These are phyloP conservation scores for Eledona agricola DNA, from an alignment of 2,888 invertebrate species.

Conservation along the genomic window DNA sequence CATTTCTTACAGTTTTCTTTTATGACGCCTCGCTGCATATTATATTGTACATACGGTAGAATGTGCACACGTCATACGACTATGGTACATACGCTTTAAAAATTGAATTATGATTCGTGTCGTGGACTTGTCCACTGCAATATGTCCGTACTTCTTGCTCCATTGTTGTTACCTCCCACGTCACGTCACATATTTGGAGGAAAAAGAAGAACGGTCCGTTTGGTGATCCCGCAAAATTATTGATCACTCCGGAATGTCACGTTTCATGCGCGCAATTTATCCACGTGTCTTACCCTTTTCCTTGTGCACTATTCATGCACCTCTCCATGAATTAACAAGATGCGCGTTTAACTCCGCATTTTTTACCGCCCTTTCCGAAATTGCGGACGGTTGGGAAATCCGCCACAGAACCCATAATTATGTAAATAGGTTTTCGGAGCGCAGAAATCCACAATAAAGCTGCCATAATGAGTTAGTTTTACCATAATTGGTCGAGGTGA, in stretches of 20 bases:
- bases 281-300: conserved; percentile 34
- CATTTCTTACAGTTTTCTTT: conserved; percentile 23
- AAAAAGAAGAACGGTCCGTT: conserved; percentile 30
- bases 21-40: conserved; percentile 34
- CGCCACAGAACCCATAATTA: conserved; percentile 26
- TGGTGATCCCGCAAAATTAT: conserved; percentile 40
- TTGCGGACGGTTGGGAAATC: conserved; percentile 29
- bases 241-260: conserved; percentile 38
- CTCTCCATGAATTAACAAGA: conserved; percentile 17
- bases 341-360: conserved; percentile 1
- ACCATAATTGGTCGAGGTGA: conserved; percentile 34
- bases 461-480: conserved; percentile 31
- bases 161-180: conserved; percentile 34
- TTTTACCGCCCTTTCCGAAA: no score
- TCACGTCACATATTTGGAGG: conserved; percentile 36
- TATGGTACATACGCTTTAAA: conserved; percentile 41
- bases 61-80: conserved; percentile 39
- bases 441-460: conserved; percentile 28
- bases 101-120: conserved; percentile 45
- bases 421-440: conserved; percentile 28
- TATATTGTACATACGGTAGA: conserved; percentile 28
- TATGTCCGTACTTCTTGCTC: conserved; percentile 36
- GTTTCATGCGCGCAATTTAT: conserved; percentile 40
- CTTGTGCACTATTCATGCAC: conserved; percentile 29
- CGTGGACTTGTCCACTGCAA: conserved; percentile 40